Percentiles rank a stretch among this genome's conserved stretches.
These are phyloP conservation scores for Druon quercuslanigerum DNA, from an alignment of 1,140 invertebrate genomes.

Conservation along the genomic window DNA sequence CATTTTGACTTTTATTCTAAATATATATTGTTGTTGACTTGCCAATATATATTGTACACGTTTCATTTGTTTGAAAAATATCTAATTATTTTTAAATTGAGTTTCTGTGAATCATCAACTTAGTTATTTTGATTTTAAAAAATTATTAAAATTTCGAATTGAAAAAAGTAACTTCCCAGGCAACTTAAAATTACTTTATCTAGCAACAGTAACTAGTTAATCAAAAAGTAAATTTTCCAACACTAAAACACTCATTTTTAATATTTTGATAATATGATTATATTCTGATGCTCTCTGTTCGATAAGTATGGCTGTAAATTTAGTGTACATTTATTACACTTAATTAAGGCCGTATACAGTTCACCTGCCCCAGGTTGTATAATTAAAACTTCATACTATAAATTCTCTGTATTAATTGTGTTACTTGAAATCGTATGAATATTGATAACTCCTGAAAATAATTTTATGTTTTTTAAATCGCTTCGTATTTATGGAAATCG, in stretches of 20 bases:
- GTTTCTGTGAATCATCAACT: too few relatives aligned
- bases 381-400: conserved; percentile 11
- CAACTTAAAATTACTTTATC: too few relatives aligned
- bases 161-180: too few relatives aligned
- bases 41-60: too few relatives aligned
- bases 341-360: conserved; percentile 7
- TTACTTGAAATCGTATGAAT: neutral
- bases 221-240: too few relatives aligned
- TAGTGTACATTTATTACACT: neutral
- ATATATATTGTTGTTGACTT: too few relatives aligned
- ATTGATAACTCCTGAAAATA: neutral
- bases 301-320: neutral
- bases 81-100: too few relatives aligned
- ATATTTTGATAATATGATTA: neutral
- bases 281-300: neutral
- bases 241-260: neutral
- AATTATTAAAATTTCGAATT: too few relatives aligned
- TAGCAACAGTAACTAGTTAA: too few relatives aligned
- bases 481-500: neutral
- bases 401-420: neutral
- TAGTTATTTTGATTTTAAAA: too few relatives aligned
- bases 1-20: too few relatives aligned
- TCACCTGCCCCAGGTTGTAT: neutral
- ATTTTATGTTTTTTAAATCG: neutral
- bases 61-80: too few relatives aligned